These are phyloP conservation scores for Drosophila kepulauana DNA, from an alignment of 1,140 invertebrate genomes.

Conservation along the genomic window DNA sequence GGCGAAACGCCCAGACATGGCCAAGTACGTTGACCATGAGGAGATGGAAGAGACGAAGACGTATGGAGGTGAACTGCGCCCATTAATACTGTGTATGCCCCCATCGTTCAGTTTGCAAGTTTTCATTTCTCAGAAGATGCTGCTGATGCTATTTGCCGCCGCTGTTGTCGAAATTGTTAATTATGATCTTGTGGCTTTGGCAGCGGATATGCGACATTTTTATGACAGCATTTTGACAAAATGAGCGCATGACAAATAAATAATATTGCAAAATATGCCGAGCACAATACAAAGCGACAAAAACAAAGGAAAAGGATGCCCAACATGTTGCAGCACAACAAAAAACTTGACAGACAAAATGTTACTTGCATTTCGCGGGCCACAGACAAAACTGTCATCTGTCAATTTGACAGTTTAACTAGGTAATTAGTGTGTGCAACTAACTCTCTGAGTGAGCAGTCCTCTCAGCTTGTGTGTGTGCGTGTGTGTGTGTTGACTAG, in stretches of 20 bases:
- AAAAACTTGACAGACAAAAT: slow-evolving; percentile 66
- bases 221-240: slow-evolving; percentile 72
- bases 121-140: slow-evolving; percentile 66
- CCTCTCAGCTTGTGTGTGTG: slow-evolving; percentile 3
- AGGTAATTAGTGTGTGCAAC: slow-evolving; percentile 76
- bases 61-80: background rate
- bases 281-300: background rate
- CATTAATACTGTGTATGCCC: slow-evolving; percentile 5
- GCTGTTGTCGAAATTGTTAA: slow-evolving; percentile 63
- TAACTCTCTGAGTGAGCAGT: slow-evolving; percentile 16
- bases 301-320: slow-evolving; percentile 22
- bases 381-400: slow-evolving; percentile 82
- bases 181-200: slow-evolving; percentile 63
- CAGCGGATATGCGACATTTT: background rate
- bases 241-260: slow-evolving; percentile 74
- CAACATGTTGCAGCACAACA: background rate
- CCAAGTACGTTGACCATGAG: background rate
- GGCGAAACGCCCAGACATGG: slow-evolving; percentile 49
- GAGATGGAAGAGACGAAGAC: too few relatives aligned
- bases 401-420: slow-evolving; percentile 85
- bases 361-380: slow-evolving; percentile 65
- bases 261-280: slow-evolving; percentile 70
- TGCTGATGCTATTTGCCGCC: background rate
- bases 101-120: slow-evolving; percentile 54
- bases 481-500: slow-evolving; percentile 46